Conservation (phyloP, 2,113 vertebrate genomes). For the Jaculus jaculus region DNA sequence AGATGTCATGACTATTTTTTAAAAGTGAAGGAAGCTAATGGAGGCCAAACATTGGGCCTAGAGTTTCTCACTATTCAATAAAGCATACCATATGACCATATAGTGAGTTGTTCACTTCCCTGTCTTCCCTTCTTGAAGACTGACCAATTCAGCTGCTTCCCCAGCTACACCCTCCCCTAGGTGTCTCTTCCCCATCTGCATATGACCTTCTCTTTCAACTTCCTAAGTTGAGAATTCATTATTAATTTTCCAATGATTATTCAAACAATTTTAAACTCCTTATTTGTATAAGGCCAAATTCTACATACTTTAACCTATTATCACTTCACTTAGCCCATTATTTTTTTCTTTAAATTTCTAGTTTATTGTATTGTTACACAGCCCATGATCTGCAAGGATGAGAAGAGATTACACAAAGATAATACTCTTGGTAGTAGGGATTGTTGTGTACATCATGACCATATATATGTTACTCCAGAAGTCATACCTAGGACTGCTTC, state of each 20-base stretch:
- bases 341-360: neutral
- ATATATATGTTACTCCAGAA: too few species aligned
- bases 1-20: constrained; percentile 19
- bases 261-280: constrained; percentile 6
- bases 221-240: neutral
- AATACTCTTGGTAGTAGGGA: too few species aligned
- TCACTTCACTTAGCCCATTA: neutral
- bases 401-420: too few species aligned
- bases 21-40: neutral
- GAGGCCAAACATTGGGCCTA: neutral
- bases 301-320: neutral
- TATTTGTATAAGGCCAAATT: neutral
- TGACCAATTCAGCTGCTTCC: neutral
- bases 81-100: neutral
- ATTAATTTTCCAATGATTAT: neutral
- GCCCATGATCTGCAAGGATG: too few species aligned
- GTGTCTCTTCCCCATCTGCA: neutral
- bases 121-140: neutral
- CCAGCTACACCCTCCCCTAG: neutral
- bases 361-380: too few species aligned
- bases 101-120: neutral
- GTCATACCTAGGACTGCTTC: neutral
- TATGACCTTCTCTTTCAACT: neutral
- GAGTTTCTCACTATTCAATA: neutral
- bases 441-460: too few species aligned